Percentiles rank a stretch among this genome's conserved stretches.
These are phyloP conservation scores for Cynopterus brachyotis DNA, from an alignment of 2,113 vertebrate genomes.

Conservation along the genomic window DNA sequence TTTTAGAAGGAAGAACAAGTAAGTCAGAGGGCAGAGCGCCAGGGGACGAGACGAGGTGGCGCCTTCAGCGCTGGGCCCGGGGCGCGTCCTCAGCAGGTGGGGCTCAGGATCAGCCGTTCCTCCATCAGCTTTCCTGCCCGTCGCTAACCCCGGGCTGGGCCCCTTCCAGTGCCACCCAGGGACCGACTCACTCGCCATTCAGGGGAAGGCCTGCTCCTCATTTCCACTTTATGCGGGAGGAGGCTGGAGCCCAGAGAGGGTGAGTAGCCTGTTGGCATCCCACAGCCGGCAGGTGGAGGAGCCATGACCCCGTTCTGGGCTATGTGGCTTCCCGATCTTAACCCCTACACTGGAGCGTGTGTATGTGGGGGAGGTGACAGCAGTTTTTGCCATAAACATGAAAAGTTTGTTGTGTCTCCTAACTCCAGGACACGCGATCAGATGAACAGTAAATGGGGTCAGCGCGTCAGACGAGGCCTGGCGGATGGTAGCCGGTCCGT, in stretches of 20 bases:
- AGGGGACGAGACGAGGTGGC: fast-evolving
- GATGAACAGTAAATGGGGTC: background rate
- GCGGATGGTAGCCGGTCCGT: fast-evolving
- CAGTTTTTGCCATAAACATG: fast-evolving
- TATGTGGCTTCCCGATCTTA: fast-evolving
- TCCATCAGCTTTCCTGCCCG: fast-evolving
- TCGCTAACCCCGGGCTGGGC: background rate
- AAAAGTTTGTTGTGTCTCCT: fast-evolving
- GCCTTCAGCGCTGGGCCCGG: fast-evolving
- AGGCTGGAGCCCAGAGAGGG: background rate
- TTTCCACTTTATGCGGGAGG: background rate
- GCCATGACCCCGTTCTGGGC: background rate
- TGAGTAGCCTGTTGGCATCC: fast-evolving
- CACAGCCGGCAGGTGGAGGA: background rate
- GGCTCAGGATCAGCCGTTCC: no score
- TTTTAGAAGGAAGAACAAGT: fast-evolving
- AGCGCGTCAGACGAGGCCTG: fast-evolving
- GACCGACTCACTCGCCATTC: fast-evolving
- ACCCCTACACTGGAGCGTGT: fast-evolving
- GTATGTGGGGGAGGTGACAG: fast-evolving
- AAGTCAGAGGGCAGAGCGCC: fast-evolving
- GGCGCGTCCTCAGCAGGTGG: fast-evolving
- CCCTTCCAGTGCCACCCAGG: fast-evolving
- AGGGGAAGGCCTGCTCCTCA: fast-evolving
- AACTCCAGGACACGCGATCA: fast-evolving